phyloP scores from a whole-genome alignment of 2,113 vertebrate species.

The Centropristis striata region DNA sequence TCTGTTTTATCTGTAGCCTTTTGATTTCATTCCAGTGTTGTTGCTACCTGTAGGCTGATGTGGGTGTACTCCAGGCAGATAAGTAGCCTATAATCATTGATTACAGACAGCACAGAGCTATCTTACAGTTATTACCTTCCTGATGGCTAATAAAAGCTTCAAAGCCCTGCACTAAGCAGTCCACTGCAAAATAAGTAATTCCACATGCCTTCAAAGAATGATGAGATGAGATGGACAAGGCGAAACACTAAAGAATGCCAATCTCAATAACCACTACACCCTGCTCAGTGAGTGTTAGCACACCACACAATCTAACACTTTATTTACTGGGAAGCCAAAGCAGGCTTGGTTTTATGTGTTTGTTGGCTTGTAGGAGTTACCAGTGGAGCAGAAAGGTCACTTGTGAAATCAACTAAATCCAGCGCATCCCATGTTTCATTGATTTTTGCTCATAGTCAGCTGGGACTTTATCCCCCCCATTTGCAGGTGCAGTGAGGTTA shows the following conservation, averaged over 20 bases:
- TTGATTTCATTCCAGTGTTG: background rate
- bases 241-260: conserved; percentile 22
- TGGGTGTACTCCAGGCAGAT: background rate
- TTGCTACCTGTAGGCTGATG: conserved; percentile 23
- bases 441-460: conserved; percentile 60
- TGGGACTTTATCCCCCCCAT: background rate
- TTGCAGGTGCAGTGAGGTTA: conserved; percentile 40
- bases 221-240: background rate
- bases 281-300: background rate
- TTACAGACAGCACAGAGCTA: conserved; percentile 32
- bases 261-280: conserved; percentile 20
- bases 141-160: conserved; percentile 29
- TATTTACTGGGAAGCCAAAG: conserved; percentile 21
- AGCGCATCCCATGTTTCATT: conserved; percentile 51
- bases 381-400: conserved; percentile 61
- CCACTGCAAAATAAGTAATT: background rate
- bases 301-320: background rate
- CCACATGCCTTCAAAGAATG: background rate
- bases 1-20: background rate
- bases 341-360: conserved; percentile 2
- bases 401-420: conserved; percentile 69
- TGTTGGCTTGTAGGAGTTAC: conserved; percentile 19
- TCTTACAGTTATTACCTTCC: conserved; percentile 14
- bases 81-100: conserved; percentile 38
- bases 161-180: conserved; percentile 11